Base-by-base conservation (phyloP, 2,888 invertebrate species). In the Perithous albicinctus region DNA sequence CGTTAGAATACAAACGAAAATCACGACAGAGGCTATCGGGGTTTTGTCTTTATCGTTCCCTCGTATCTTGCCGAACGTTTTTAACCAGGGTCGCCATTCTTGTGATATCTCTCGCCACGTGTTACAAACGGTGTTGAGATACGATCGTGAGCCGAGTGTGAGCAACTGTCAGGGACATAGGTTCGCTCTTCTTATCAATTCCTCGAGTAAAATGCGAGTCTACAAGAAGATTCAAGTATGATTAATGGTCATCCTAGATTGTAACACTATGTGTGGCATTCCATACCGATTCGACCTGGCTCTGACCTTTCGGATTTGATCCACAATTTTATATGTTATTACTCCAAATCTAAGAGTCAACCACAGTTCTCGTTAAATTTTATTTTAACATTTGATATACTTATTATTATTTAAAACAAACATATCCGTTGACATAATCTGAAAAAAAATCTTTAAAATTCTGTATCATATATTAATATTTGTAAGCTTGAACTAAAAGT, bases 41-140 rank as follows among this genome's bases (percentile, higher is more conserved):
- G 12, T 26, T 26, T 54, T 54, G 26, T 5, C 2, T 54, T 8
- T 18, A 20, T 48, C 12, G 23, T 23, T 54, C 12, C 12, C 7
- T 23, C 20, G 51, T 51, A 46, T 18, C 3, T 20, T 12, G 1
- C n/a, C 26, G 12, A 15, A 26, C 5, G n/a, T 54, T 54, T 23
- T n/a, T 12, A n/a, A 32, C 56, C 56, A 29, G 54, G 29, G 56
- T 32, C 29, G 56, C n/a, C n/a, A 12, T n/a, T n/a, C 32, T 56
- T 29, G 32, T 7, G n/a, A n/a, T 56, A 56, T 56, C 56, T 29
- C n/a, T 29, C 15, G 56, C 32, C 56, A 56, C 56, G 56, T 56
- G 54, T 26, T n/a, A 26, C 23, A 23, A 10, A 26, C 26, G 26
- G 26, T 26, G 32, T 29, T 32, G 32, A 56, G 56, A 56, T 56